Conservation (phyloP, 2,888 invertebrate species). For the Pheosia tremula region DNA sequence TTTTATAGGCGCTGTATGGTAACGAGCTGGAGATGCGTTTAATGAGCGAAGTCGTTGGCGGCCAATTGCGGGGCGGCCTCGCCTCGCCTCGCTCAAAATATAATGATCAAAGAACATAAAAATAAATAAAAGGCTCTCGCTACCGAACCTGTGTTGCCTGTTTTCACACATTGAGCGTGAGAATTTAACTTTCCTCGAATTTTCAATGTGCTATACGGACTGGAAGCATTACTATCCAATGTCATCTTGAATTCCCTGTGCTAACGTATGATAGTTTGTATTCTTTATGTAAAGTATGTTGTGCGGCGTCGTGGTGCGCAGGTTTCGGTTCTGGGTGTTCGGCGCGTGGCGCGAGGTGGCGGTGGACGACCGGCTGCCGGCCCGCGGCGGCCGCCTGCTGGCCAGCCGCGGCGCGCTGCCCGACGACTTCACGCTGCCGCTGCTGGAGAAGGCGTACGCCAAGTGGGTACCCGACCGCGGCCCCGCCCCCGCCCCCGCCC, state of each 20-base stretch:
- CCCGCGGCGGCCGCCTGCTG: constrained; percentile 86
- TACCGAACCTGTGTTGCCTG: too few species aligned
- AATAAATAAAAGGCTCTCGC: too few species aligned
- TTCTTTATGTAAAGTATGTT: too few species aligned
- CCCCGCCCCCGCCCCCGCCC: not conserved
- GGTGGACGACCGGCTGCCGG: constrained; percentile 91
- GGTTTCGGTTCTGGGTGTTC: constrained; percentile 92
- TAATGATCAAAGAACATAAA: too few species aligned
- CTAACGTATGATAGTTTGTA: too few species aligned
- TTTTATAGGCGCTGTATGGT: not conserved
- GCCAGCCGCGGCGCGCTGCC: constrained; percentile 80
- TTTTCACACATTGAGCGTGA: too few species aligned
- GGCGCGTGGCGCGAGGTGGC: constrained; percentile 90
- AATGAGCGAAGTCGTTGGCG: not conserved
- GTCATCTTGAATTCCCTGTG: too few species aligned
- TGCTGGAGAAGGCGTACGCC: constrained; percentile 92
- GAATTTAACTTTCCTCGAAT: too few species aligned
- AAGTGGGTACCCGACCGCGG: constrained; percentile 82
- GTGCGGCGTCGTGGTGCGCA: constrained; percentile 45
- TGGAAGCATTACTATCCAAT: too few species aligned
- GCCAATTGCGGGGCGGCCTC: not conserved
- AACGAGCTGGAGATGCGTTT: not conserved
- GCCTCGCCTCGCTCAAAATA: too few species aligned
- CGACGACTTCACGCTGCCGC: constrained; percentile 90
- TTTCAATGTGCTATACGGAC: too few species aligned